A percentile compares a stretch with the other conserved stretches of the same genome.
phyloP scores from a whole-genome alignment of 2,888 invertebrate genomes.

The Aphrophora alni region DNA sequence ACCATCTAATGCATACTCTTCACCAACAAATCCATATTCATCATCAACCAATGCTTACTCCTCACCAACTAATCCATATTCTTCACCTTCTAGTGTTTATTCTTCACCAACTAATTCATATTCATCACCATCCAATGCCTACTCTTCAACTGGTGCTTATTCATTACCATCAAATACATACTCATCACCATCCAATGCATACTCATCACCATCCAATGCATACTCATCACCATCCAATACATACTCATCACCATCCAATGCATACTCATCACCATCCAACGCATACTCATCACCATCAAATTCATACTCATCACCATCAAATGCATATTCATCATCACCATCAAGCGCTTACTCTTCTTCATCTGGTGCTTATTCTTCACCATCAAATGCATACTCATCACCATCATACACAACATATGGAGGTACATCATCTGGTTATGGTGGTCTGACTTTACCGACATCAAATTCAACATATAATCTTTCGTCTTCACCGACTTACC shows the following conservation, averaged over 20 bases:
- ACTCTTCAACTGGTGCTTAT: slow-evolving; percentile 25
- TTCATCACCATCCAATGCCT: not conserved
- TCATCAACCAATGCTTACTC: slow-evolving; percentile 16
- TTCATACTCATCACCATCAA: slow-evolving; percentile 40
- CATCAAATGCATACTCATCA: slow-evolving; percentile 46
- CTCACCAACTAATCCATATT: not conserved
- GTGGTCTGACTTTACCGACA: slow-evolving; percentile 70
- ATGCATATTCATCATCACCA: not conserved
- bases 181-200: slow-evolving; percentile 35
- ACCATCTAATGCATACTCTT: slow-evolving; percentile 14
- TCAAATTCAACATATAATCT: slow-evolving; percentile 41
- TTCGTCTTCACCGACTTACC: slow-evolving; percentile 41
- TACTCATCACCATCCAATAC: slow-evolving; percentile 38
- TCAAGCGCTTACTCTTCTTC: slow-evolving; percentile 32
- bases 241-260: slow-evolving; percentile 24
- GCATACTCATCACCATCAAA: slow-evolving; percentile 28
- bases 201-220: slow-evolving; percentile 27
- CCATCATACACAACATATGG: slow-evolving; percentile 62
- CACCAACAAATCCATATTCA: not conserved
- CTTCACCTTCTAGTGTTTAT: slow-evolving; percentile 28
- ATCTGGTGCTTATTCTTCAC: slow-evolving; percentile 33
- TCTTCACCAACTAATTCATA: slow-evolving; percentile 24
- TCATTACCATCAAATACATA: slow-evolving; percentile 9
- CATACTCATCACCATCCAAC: slow-evolving; percentile 21
- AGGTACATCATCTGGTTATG: slow-evolving; percentile 70